These are phyloP conservation scores for Orbicella faveolata DNA, from an alignment of 64 coral and sea anemone species.

Conservation along the genomic window DNA sequence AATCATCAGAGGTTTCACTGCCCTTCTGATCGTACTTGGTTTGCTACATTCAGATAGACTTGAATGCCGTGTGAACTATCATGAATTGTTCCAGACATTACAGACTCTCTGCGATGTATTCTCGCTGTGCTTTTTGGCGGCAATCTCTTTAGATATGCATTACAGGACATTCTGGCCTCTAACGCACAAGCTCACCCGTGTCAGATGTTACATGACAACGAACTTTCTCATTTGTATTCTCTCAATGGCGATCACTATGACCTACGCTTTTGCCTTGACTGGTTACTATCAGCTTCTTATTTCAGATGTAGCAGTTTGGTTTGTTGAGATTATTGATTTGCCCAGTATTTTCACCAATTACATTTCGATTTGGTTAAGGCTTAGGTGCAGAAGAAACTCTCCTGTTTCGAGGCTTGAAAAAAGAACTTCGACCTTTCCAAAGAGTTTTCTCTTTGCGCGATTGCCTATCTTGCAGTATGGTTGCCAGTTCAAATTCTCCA, in stretches of 20 bases:
- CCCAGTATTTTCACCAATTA: constrained; percentile 1
- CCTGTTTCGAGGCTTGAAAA: background rate
- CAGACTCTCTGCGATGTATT: constrained; percentile 4
- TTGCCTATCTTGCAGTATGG: constrained; percentile 10
- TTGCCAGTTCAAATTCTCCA: constrained; percentile 1
- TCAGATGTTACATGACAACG: background rate
- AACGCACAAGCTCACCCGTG: background rate
- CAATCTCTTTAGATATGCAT: constrained; percentile 33
- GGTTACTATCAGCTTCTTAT: background rate
- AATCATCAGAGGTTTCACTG: background rate
- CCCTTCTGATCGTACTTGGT: constrained; percentile 1
- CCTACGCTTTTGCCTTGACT: constrained; percentile 18
- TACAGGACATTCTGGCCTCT: constrained; percentile 20
- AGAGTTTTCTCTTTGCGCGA: background rate
- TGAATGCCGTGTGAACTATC: background rate
- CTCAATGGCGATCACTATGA: background rate
- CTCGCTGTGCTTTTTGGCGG: background rate
- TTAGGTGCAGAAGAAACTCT: background rate
- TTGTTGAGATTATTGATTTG: background rate
- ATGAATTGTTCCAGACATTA: background rate
- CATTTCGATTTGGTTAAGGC: background rate
- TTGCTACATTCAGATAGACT: background rate
- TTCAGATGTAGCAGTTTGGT: constrained; percentile 1
- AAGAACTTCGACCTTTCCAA: background rate
- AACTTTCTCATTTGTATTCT: constrained; percentile 17